Evolutionary conservation across 1,140 invertebrate genomes (phyloP).

Genomic region (Eufriesea mexicana): DNA sequence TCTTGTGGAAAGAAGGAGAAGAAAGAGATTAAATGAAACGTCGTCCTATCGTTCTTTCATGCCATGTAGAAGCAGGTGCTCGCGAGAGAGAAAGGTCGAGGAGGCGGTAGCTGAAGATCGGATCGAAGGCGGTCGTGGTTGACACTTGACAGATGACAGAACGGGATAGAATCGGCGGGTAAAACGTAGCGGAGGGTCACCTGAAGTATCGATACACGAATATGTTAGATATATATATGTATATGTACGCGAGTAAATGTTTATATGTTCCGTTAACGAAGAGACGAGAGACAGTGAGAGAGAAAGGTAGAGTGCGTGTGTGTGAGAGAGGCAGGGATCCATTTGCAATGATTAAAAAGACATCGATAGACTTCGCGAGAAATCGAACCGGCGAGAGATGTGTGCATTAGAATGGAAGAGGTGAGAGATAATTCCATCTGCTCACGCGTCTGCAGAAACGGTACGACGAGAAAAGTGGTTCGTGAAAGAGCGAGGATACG

Average conservation of each 20-base stretch:
- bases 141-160: background rate
- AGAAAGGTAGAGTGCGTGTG: background rate
- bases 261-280: constrained; percentile 9
- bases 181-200: background rate
- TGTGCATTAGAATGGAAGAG: background rate
- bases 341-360: background rate
- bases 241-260: constrained; percentile 9
- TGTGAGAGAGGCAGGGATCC: background rate
- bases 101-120: background rate
- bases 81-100: background rate
- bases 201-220: constrained; percentile 4
- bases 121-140: background rate
- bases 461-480: constrained; percentile 52
- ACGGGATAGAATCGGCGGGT: background rate
- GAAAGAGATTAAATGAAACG: background rate
- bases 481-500: constrained; percentile 72
- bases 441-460: constrained; percentile 15
- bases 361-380: background rate
- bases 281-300: background rate
- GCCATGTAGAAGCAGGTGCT: background rate
- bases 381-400: background rate
- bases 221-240: constrained; percentile 14
- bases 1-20: background rate
- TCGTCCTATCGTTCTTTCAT: constrained; percentile 10
- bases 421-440: constrained; percentile 7